These are phyloP conservation scores for Ceratina calcarata DNA, from an alignment of 1,140 invertebrate species.

Conservation along the genomic window DNA sequence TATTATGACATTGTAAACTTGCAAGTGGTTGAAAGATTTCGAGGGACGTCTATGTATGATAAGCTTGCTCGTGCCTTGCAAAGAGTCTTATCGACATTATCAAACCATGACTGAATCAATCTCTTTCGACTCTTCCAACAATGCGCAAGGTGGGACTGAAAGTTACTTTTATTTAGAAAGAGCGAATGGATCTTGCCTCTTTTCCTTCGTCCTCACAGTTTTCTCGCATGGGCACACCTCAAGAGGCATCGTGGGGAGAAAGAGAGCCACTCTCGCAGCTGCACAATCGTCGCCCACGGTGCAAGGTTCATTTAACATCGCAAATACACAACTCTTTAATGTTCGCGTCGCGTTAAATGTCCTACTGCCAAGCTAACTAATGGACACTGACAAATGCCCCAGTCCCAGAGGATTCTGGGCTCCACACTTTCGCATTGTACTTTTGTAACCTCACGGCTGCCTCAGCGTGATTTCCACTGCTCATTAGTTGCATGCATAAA, in stretches of 20 bases:
- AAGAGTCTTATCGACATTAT: no score
- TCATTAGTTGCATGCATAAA: not conserved
- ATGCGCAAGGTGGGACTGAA: not conserved
- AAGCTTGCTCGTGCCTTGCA: no score
- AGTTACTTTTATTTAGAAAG: constrained; percentile 62
- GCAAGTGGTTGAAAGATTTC: no score
- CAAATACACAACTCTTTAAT: constrained; percentile 71
- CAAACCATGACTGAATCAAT: no score
- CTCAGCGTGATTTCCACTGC: not conserved
- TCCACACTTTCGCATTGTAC: constrained; percentile 36
- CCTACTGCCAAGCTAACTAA: constrained; percentile 54
- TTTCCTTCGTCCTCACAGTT: constrained; percentile 56
- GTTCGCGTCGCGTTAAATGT: constrained; percentile 64
- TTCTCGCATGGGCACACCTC: constrained; percentile 65
- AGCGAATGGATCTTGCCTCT: constrained; percentile 36
- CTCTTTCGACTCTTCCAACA: no score
- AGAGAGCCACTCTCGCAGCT: constrained; percentile 54
- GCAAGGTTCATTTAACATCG: constrained; percentile 67
- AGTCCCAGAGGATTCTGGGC: constrained; percentile 41
- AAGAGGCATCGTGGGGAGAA: constrained; percentile 32
- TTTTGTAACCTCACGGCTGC: constrained; percentile 1
- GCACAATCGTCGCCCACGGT: constrained; percentile 66
- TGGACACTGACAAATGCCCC: constrained; percentile 67
- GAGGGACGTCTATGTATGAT: no score
- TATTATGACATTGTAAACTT: not conserved